Evolutionary conservation across 1,140 invertebrate species (phyloP).

Genomic region (Leptinotarsa undecemlineata): DNA sequence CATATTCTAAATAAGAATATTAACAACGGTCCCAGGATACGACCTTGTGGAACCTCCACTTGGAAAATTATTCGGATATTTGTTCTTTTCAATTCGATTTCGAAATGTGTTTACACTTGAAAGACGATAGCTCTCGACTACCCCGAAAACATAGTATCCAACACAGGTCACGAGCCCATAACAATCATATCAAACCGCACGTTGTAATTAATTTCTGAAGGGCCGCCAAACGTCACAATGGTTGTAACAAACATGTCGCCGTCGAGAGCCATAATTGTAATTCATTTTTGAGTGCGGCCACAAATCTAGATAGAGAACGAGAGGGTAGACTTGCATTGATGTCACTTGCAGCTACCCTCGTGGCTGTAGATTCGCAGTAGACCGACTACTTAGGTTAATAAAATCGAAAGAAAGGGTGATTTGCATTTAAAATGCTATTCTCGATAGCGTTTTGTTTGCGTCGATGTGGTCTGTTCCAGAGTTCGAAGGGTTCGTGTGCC

Average conservation of each 20-base stretch:
- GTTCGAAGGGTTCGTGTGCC: background rate
- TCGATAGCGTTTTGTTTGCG: conserved; percentile 26
- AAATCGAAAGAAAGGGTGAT: conserved; percentile 42
- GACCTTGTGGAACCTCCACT: too few relatives aligned
- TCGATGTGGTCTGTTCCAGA: background rate
- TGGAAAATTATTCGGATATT: background rate
- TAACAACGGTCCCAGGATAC: too few relatives aligned
- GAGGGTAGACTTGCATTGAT: conserved; percentile 34
- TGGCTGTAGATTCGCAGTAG: conserved; percentile 23
- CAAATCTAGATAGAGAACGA: conserved; percentile 36
- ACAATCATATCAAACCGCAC: conserved; percentile 8
- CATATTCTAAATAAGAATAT: too few relatives aligned
- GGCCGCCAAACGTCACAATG: conserved; percentile 12
- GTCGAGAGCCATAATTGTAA: conserved; percentile 36
- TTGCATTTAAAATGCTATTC: conserved; percentile 42
- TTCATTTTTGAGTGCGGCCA: conserved; percentile 42
- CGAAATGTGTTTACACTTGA: background rate
- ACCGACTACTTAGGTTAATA: conserved; percentile 41
- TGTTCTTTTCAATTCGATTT: background rate
- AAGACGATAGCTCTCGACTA: conserved; percentile 1
- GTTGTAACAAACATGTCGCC: conserved; percentile 27
- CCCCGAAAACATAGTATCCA: conserved; percentile 16
- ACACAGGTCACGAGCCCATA: conserved; percentile 1
- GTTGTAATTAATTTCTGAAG: conserved; percentile 29
- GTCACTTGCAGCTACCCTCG: conserved; percentile 34